Evolutionary conservation across 30 jellyfish, hydroid and myxozoan species (phyloP).

Genomic region (Aurelia sp.): DNA sequence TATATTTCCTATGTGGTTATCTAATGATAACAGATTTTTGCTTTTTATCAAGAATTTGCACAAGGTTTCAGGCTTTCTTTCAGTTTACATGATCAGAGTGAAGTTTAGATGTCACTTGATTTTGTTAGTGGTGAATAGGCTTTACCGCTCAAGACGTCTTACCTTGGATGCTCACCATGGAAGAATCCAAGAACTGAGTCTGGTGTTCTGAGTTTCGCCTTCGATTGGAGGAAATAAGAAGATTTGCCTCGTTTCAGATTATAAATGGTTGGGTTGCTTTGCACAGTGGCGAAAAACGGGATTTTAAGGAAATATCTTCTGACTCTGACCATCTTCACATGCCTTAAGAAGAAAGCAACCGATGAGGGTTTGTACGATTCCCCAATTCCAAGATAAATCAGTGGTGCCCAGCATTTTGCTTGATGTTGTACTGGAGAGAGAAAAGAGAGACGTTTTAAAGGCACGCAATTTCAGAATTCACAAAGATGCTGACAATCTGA

Average conservation of each 20-base stretch:
- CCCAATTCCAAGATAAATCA: constrained; percentile 45
- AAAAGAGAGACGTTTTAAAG: too few relatives aligned
- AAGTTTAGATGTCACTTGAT: too few relatives aligned
- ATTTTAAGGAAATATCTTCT: not conserved
- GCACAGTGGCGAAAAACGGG: not conserved
- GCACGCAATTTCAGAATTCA: too few relatives aligned
- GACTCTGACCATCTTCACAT: constrained; percentile 20
- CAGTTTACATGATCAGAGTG: too few relatives aligned
- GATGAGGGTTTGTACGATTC: constrained; percentile 49
- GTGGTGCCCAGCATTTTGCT: constrained; percentile 72
- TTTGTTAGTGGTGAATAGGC: too few relatives aligned
- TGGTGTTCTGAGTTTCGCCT: not conserved
- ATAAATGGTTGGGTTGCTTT: not conserved
- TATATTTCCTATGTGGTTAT: too few relatives aligned
- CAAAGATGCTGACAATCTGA: too few relatives aligned
- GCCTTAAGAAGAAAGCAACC: constrained; percentile 53
- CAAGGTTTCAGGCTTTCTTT: too few relatives aligned
- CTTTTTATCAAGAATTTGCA: too few relatives aligned
- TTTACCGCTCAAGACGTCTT: not conserved
- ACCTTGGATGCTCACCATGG: constrained; percentile 58
- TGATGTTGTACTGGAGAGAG: not conserved
- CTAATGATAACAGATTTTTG: too few relatives aligned
- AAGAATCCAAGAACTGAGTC: constrained; percentile 1
- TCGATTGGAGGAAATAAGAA: constrained; percentile 9
- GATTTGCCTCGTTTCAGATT: not conserved